These are phyloP conservation scores for Lasioglossum baleicum DNA, from an alignment of 1,140 invertebrate species.

Conservation along the genomic window DNA sequence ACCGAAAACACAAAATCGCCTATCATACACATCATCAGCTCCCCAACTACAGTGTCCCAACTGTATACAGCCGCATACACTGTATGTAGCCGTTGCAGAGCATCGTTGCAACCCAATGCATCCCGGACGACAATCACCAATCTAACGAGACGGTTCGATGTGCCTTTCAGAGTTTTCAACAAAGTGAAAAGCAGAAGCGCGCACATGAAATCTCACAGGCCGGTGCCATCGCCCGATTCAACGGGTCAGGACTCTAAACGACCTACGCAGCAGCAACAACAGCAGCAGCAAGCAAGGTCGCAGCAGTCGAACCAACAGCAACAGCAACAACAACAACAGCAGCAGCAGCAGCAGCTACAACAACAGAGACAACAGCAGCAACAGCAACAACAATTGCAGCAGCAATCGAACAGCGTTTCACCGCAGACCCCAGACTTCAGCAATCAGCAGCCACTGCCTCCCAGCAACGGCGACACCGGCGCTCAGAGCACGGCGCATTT, in stretches of 20 bases:
- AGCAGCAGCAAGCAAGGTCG: slow-evolving; percentile 66
- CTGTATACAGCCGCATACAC: too few species aligned
- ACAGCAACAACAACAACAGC: slow-evolving; percentile 64
- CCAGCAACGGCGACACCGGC: slow-evolving; percentile 62
- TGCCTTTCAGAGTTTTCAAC: slow-evolving; percentile 93
- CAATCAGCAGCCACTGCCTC: slow-evolving; percentile 67
- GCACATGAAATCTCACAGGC: slow-evolving; percentile 98
- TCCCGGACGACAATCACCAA: too few species aligned
- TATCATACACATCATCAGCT: too few species aligned
- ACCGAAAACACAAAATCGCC: too few species aligned
- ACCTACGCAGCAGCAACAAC: slow-evolving; percentile 62
- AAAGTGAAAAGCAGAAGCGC: slow-evolving; percentile 99
- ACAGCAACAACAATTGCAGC: slow-evolving; percentile 62
- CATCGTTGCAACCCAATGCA: too few species aligned
- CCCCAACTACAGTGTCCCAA: too few species aligned
- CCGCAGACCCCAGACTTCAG: slow-evolving; percentile 55
- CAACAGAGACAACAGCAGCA: slow-evolving; percentile 70
- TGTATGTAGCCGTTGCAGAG: too few species aligned
- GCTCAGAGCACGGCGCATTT: slow-evolving; percentile 67
- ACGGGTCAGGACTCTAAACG: slow-evolving; percentile 78
- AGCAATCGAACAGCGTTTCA: slow-evolving; percentile 52
- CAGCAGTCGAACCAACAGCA: slow-evolving; percentile 63
- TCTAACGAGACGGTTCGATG: slow-evolving; percentile 58
- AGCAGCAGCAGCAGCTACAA: slow-evolving; percentile 61
- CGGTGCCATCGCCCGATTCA: slow-evolving; percentile 80